Base-by-base conservation (phyloP, 2,888 invertebrate genomes). In the Erebia palarica region DNA sequence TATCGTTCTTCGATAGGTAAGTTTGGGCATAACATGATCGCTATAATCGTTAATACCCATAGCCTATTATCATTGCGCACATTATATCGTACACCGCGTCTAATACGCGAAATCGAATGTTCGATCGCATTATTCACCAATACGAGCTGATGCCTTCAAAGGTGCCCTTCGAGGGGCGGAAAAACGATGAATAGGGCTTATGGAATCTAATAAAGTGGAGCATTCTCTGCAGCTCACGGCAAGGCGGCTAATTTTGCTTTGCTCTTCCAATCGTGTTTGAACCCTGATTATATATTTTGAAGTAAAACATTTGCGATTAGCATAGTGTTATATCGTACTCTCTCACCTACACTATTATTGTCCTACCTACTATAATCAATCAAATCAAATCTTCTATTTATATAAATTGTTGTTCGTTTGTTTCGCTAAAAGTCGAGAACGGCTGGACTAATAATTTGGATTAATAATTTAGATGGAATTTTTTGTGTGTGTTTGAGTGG, bases 171-270 rank as follows among this genome's bases (percentile, higher is more conserved):
- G 70, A 84, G 86, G 89, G 89, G 88, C 83, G 87, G 86, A 89
- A 89, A 89, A 89, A 87, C 84, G 86, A 84, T 91, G 91, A 91
- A 92, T 91, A 86, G 89, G 79, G 91, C 88, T 91, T 90, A 89
- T 80, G 89, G 90, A 92, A 92, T 92, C 91, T 91, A 92, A 92
- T 92, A 92, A 91, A 90, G 87, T 87, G 86, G 89, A 79, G 85
- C 85, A 89, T 91, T 90, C 90, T 88, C 86, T 78, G 81, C 75
- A 83, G 83, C 82, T 83, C 81, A 80, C 77, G 75, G 65, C 81
- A 81, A 77, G 75, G 65, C 81, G 77, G 79, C 86, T 91, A 88
- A 91, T 91, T 90, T 89, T 79, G 76, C 73, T 79, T 80, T 78
- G 74, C 72, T 73, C 73, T 69, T 64, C 69, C 61, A 65, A 67